phyloP scores from a whole-genome alignment of 2,113 vertebrate species.

The Atlantisia rogersi region DNA sequence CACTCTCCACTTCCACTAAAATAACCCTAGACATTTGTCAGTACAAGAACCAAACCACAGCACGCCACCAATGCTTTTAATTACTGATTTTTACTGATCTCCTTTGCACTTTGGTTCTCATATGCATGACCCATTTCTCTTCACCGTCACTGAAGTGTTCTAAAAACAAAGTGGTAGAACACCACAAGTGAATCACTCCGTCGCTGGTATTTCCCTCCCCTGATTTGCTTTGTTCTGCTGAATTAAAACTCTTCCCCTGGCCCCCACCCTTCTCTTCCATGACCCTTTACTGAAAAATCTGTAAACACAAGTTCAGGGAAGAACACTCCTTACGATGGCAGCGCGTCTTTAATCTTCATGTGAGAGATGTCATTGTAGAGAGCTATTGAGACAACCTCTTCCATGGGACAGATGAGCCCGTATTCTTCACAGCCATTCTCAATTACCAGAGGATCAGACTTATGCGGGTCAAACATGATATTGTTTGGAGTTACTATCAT shows the following conservation, averaged over 20 bases:
- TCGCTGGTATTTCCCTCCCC: not conserved
- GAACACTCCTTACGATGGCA: slow-evolving; percentile 92
- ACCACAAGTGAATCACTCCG: not conserved
- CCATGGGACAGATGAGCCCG: slow-evolving; percentile 96
- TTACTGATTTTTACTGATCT: not conserved
- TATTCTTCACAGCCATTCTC: slow-evolving; percentile 98
- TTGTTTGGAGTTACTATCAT: slow-evolving; percentile 99
- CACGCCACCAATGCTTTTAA: not conserved
- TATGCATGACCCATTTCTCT: not conserved
- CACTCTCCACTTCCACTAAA: not conserved
- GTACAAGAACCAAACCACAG: not conserved
- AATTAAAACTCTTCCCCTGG: not conserved
- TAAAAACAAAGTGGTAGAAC: not conserved
- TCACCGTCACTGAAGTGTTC: not conserved
- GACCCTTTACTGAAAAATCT: not conserved
- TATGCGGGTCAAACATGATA: slow-evolving; percentile 99
- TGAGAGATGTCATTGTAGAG: slow-evolving; percentile 96
- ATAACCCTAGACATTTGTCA: not conserved
- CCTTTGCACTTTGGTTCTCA: not conserved
- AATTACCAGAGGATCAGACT: slow-evolving; percentile 96
- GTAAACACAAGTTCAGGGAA: not conserved
- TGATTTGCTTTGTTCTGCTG: not conserved
- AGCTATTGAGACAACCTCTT: slow-evolving; percentile 93
- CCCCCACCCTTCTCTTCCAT: not conserved
- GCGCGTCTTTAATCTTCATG: slow-evolving; percentile 96